Conservation (phyloP, 2,113 vertebrate genomes). For the Arothron firmamentum region DNA sequence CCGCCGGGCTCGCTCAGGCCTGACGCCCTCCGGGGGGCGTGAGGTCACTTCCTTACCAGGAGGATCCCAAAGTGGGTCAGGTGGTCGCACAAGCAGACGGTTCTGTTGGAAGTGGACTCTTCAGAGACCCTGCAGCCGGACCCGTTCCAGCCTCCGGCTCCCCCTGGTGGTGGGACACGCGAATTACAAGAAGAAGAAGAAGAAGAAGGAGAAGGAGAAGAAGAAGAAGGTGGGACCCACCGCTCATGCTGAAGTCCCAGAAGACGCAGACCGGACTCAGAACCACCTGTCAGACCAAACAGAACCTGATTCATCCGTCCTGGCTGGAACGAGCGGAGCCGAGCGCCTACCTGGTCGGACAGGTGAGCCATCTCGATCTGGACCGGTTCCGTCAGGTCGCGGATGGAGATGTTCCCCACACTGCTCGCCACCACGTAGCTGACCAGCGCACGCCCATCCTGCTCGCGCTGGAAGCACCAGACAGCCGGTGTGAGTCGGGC, state of each 20-base stretch:
- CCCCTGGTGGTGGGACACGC: conserved; percentile 66
- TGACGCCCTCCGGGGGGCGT: too few species aligned
- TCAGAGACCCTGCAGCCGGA: conserved; percentile 73
- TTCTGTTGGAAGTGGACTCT: conserved; percentile 76
- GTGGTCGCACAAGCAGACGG: conserved; percentile 87
- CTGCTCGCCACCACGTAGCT: conserved; percentile 96
- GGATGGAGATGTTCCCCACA: conserved; percentile 85
- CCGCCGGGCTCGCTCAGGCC: neutral
- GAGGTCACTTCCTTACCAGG: conserved; percentile 77
- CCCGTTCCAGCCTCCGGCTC: conserved; percentile 84
- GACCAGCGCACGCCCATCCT: conserved; percentile 65
- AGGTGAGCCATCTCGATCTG: conserved; percentile 83
- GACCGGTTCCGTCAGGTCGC: conserved; percentile 80
- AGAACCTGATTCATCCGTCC: neutral
- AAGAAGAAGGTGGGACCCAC: conserved; percentile 73
- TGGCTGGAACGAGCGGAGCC: too few species aligned
- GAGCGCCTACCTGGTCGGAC: conserved; percentile 71
- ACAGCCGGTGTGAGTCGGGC: neutral
- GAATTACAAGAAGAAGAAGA: too few species aligned
- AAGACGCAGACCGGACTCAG: conserved; percentile 82
- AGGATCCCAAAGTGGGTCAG: conserved; percentile 94
- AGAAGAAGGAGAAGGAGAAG: too few species aligned
- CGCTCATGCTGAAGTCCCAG: conserved; percentile 88
- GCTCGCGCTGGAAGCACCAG: conserved; percentile 48
- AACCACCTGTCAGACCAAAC: conserved; percentile 60